These are phyloP conservation scores for Petaurus breviceps DNA, from an alignment of 2,113 vertebrate genomes.

Conservation along the genomic window DNA sequence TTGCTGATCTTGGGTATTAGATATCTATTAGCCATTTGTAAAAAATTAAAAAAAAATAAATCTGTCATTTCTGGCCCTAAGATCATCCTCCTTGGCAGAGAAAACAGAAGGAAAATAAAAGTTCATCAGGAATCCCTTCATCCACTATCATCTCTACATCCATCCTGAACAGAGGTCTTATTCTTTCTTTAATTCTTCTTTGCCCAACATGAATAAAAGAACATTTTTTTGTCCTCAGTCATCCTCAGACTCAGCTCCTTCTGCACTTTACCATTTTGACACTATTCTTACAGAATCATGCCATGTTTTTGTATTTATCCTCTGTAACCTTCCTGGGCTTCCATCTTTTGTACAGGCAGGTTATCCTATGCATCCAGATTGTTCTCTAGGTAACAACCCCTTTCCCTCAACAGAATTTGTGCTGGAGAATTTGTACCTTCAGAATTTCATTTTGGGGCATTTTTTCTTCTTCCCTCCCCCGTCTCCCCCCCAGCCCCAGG, in stretches of 20 bases:
- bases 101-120: neutral
- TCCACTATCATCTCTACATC: neutral
- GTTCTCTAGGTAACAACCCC: neutral
- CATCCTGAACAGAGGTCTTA: neutral
- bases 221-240: too few species aligned
- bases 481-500: too few species aligned
- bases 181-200: neutral
- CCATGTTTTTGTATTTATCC: neutral
- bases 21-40: neutral
- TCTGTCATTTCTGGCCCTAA: neutral
- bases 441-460: neutral
- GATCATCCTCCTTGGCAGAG: neutral
- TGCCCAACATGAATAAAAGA: neutral
- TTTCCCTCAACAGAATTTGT: neutral
- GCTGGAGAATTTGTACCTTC: neutral
- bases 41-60: neutral
- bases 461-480: neutral
- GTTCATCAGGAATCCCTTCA: neutral
- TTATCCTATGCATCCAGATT: neutral
- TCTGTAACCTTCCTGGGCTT: neutral
- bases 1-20: too few species aligned
- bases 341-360: neutral
- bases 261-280: neutral
- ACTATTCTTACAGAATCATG: neutral
- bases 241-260: neutral